Evolutionary conservation across 2,888 invertebrate genomes (phyloP).

Genomic region (Eristalis intricaria): DNA sequence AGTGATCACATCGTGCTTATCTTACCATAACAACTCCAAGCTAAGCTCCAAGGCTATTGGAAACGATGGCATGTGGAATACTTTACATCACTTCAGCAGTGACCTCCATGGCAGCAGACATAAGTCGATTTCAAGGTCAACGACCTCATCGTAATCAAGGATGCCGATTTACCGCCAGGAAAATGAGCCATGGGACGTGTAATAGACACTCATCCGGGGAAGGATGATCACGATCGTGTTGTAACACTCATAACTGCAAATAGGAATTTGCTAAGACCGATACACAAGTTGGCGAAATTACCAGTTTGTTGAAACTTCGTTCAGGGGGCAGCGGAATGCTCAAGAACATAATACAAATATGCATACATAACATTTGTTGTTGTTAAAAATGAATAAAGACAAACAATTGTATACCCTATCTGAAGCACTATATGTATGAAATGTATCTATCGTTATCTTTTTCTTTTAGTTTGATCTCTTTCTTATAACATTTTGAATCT

Average conservation of each 20-base stretch:
- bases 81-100: conserved; percentile 31
- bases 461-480: too few species aligned
- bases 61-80: conserved; percentile 45
- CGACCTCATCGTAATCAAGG: conserved; percentile 40
- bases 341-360: neutral
- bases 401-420: too few species aligned
- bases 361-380: too few species aligned
- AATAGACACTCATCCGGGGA: neutral
- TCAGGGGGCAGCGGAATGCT: conserved; percentile 16
- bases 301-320: conserved; percentile 2
- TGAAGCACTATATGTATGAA: too few species aligned
- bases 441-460: too few species aligned
- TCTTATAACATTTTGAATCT: too few species aligned
- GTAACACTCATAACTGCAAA: conserved; percentile 7
- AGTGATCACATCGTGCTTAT: too few species aligned
- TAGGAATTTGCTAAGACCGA: conserved; percentile 7
- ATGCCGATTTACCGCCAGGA: conserved; percentile 22
- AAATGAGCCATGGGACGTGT: conserved; percentile 43
- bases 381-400: too few species aligned
- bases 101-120: conserved; percentile 34
- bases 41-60: conserved; percentile 29
- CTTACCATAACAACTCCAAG: too few species aligned
- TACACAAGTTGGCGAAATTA: conserved; percentile 1
- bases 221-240: conserved; percentile 31
- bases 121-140: conserved; percentile 4